Base-by-base conservation (phyloP, 2,113 vertebrate genomes). In the Lagopus muta region DNA sequence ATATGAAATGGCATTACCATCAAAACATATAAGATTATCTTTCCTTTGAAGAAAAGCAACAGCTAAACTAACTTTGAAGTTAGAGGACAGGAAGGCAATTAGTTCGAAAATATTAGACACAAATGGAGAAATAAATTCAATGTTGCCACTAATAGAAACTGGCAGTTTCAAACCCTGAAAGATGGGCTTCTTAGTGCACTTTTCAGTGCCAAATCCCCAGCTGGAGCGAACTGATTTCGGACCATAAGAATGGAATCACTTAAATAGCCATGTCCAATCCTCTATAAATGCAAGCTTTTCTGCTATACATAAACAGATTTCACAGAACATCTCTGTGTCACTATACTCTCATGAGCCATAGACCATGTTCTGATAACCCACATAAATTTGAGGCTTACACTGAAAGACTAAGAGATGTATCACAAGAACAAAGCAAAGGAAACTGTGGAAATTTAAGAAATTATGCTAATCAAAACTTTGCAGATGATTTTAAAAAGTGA, bases 1-100 rank as follows among this genome's bases (percentile, higher is more conserved):
- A 93, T 90, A 82, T 74, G 90, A 96, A 93, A 86, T 93, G 89
- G 21, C 92, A 82, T 42, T 76, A 34, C 89, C 54, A 89, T 96
- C 94, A 92, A 94, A 92, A 96, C 54, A 70, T 58, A 42, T 84
- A 85, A 95, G 54, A 90, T 62, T 67, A 79, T 55, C 76, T 79
- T 84, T 69, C 57, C 36, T 95, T 90, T 87, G 45, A 90, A 84
- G 74, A 84, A 89, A 94, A 89, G 62, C 22, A 94, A 73, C 58
- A 89, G 57, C 77, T 82, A 89, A 34, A 21, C 21, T 61, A 84
- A 70, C 62, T 94, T 92, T 84, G 48, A 93, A 92, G 85, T 79
- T 24, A 22, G 81, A 89, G n/a, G 66, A 92, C 77, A 92, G 48
- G 36, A 89, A 89, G 27, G 19, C 48, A 93, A 86, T 93, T 94